Base-by-base conservation (phyloP, 2,797 vertebrate genomes). In the Naso thynnoides region DNA sequence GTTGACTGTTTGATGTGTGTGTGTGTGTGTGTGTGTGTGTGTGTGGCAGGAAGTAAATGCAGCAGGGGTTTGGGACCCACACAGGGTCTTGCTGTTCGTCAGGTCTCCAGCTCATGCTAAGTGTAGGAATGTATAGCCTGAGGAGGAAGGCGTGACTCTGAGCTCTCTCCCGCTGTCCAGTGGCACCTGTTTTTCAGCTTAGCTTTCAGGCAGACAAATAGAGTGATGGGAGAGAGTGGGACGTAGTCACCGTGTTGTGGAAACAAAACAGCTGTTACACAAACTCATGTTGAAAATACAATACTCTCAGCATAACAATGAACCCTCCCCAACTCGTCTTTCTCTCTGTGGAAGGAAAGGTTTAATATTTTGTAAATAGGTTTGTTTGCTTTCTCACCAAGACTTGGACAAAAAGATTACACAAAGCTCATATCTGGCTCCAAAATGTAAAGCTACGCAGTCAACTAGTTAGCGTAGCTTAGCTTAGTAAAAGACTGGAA, bases 151-250 rank as follows among this genome's bases (percentile, higher is more conserved):
- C 47, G 88, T 86, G 86, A 70, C 73, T 42, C 41, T 0, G 9
- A 62, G 74, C 66, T 50, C 85, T 76, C 87, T 86, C 78, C 57
- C 79, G 39, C 81, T 82, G 87, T 90, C 87, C 81, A 15, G 59
- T 57, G 86, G 85, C 91, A 93, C 90, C 92, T 93, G 93, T 92
- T 93, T 91, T 86, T 85, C 70, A 81, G 81, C 81, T 88, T 87
- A 83, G 83, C 74, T 85, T 50, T 71, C 64, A 38, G 64, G 50
- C 70, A 64, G 68, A 70, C 70, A 78, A 60, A 84, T 36, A 68
- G 68, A 82, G 58, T 36, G 47, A 77, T 63, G 61, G 60, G 63
- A 77, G 76, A 70, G 82, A 70, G 57, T 18, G 16, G 77, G 42
- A 42, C 38, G 57, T 48, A 65, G 38, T 45, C 44, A 18, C 60